Evolutionary conservation across 2,113 vertebrate species (phyloP), one percentile per base, ranked within the genome.

Genomic region (Hippopotamus amphibius): DNA sequence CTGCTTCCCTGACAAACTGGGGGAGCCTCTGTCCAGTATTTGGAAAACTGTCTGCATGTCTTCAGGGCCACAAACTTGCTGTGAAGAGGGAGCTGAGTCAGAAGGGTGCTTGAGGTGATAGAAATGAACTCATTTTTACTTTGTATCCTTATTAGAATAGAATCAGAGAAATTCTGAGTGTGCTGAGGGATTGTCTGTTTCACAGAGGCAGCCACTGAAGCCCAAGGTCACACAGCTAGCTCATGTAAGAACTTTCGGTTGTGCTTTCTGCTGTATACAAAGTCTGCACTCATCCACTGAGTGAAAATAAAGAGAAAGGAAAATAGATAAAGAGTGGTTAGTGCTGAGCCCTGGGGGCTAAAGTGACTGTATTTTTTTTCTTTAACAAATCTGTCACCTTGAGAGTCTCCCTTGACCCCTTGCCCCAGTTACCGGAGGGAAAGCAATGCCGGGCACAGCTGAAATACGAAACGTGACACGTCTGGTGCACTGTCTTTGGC

Each of bases 401-500:
- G 87, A 96, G 55, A 80, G 61, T 88, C 65, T 93, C 88, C 91
- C 88, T 94, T 96, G 96, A 92, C 88, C 95, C 79, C 50, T 90
- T 84, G 77, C 37, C 90, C 87, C 69, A 61, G 74, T 94, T 88
- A 88, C 55, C 11, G 0, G 87, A 96, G 94, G 92, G 74, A 95
- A 77, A 92, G 76, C 79, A 24, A 77, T 46, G 50, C 63, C 41
- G 0, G 95, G 65, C 76, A 19, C 9, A 8, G 87, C 57, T 69
- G 66, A 82, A 65, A 86, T 37, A 84, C 77, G 86, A 96, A 97
- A 80, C 37, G 9, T 17, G 72, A 85, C 83, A 33, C 21, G 26
- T 97, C 79, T 92, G 93, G 59, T 90, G 82, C 92, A 94, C 17
- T 87, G 96, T 97, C 97, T 96, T 91, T 90, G 84, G 94, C 94